Percentiles rank a stretch among this genome's conserved stretches.
Evolutionary conservation across 1,140 invertebrate species (phyloP).

Genomic region (Bombus picipes): DNA sequence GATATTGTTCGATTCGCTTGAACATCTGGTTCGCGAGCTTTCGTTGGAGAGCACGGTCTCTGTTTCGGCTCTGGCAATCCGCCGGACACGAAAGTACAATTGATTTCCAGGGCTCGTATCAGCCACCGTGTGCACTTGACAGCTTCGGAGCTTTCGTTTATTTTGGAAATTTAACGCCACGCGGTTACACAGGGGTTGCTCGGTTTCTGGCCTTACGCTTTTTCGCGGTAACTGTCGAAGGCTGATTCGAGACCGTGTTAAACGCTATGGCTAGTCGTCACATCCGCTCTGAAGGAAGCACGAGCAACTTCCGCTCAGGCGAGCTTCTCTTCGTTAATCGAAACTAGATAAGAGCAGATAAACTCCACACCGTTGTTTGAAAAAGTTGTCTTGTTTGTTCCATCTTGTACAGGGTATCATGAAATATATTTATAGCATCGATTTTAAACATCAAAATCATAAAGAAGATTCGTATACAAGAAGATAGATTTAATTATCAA

Average conservation of each 20-base stretch:
- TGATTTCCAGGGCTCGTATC: conserved; percentile 49
- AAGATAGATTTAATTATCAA: neutral
- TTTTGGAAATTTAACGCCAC: conserved; percentile 48
- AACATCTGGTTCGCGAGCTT: conserved; percentile 35
- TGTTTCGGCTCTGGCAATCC: conserved; percentile 48
- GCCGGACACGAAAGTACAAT: conserved; percentile 53
- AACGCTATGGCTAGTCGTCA: neutral
- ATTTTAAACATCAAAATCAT: neutral
- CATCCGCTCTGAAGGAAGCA: neutral
- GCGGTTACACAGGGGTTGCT: neutral
- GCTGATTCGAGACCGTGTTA: neutral
- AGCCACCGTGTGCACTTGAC: conserved; percentile 42
- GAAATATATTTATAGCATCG: neutral
- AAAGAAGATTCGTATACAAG: neutral
- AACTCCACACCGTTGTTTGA: neutral
- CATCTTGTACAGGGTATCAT: no score
- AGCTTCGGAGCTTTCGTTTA: conserved; percentile 48
- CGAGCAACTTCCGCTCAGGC: neutral
- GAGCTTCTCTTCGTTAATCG: conserved; percentile 7
- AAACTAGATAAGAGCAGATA: neutral
- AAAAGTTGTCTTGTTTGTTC: neutral
- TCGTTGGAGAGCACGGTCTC: neutral
- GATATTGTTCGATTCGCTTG: conserved; percentile 32
- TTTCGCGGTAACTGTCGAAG: neutral
- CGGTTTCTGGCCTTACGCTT: neutral